These are phyloP conservation scores for Empidonax traillii DNA, from an alignment of 2,113 vertebrate species.

Conservation along the genomic window DNA sequence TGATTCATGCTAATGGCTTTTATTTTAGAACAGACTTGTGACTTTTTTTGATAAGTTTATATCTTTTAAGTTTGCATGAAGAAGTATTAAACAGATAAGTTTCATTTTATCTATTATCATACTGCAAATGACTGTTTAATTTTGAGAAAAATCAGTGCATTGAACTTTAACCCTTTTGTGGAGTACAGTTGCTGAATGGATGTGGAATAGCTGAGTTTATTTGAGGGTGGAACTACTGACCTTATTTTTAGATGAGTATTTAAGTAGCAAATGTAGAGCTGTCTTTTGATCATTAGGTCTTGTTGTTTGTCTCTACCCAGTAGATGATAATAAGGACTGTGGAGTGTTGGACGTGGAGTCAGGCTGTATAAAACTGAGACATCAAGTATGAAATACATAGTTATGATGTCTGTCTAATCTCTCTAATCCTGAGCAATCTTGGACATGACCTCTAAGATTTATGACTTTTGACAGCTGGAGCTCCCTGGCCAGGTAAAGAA, in stretches of 20 bases:
- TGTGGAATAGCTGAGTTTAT: background rate
- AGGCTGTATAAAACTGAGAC: background rate
- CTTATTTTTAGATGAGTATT: background rate
- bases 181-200: background rate
- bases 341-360: background rate
- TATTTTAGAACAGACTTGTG: background rate
- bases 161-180: background rate
- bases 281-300: background rate
- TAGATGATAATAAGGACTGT: background rate
- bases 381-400: background rate
- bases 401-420: background rate
- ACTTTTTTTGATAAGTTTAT: background rate
- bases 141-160: background rate
- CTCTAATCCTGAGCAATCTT: background rate
- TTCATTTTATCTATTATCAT: background rate
- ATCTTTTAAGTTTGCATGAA: background rate
- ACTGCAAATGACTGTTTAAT: background rate
- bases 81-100: background rate
- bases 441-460: background rate
- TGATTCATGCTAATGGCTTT: background rate
- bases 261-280: background rate
- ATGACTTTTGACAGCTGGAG: background rate
- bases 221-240: background rate
- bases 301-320: background rate
- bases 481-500: background rate